These are phyloP conservation scores for Drosophila novamexicana DNA, from an alignment of 1,140 invertebrate species.

Conservation along the genomic window DNA sequence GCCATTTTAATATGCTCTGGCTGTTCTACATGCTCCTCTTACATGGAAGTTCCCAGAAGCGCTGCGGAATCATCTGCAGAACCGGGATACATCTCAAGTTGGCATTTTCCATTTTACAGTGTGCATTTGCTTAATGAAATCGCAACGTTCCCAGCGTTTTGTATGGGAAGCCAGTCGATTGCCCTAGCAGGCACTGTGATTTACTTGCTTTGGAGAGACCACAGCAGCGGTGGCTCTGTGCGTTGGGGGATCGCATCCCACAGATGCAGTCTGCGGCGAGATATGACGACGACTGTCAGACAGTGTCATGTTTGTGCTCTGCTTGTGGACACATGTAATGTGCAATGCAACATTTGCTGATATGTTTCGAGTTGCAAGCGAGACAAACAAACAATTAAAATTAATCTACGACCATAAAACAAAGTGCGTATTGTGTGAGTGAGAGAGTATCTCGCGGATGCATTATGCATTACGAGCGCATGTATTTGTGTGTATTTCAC, in stretches of 20 bases:
- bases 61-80: not conserved
- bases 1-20: constrained; percentile 10
- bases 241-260: constrained; percentile 15
- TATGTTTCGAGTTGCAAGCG: constrained; percentile 42
- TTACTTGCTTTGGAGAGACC: constrained; percentile 38
- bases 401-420: constrained; percentile 79
- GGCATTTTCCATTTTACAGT: constrained; percentile 41
- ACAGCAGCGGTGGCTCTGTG: not conserved
- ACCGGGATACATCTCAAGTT: constrained; percentile 34
- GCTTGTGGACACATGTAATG: constrained; percentile 41
- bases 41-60: constrained; percentile 54
- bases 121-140: constrained; percentile 72
- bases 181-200: constrained; percentile 63
- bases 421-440: constrained; percentile 59
- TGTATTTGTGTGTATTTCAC: constrained; percentile 23
- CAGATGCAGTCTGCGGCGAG: constrained; percentile 39
- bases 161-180: constrained; percentile 61
- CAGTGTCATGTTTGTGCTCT: constrained; percentile 23
- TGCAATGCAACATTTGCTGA: constrained; percentile 67
- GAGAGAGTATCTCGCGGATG: constrained; percentile 43
- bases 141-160: constrained; percentile 67
- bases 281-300: constrained; percentile 48
- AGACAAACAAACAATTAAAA: constrained; percentile 79
- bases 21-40: constrained; percentile 1
- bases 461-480: constrained; percentile 63